Evolutionary conservation across 2,113 vertebrate species (phyloP), one percentile per base, ranked within the genome.

Genomic region (Lepus americanus): DNA sequence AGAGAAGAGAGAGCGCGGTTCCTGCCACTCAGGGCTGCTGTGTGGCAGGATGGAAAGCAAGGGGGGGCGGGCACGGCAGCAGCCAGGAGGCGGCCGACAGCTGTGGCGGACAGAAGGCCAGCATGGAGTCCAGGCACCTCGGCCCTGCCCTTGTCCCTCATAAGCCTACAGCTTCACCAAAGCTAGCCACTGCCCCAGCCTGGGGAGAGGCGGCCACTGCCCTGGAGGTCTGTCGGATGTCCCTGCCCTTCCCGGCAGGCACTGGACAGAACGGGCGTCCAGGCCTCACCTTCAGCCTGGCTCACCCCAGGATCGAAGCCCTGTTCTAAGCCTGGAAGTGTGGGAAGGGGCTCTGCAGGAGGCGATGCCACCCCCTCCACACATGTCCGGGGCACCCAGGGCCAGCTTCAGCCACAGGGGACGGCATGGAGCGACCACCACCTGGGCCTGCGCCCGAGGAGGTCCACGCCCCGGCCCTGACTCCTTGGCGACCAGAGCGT

Each of bases 391-490:
- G 80, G 3, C 6, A n/a, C 10, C 27, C 29, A 51, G 39, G 69
- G 63, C 33, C 49, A 39, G 81, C 53, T 69, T 59, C 0, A 2
- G 23, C 77, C 0, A 0, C 14, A 53, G 33, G 59, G 51, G 10
- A 55, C 0, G 0, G 63, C 4, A 0, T 1, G 17, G 14, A n/a
- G 6, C 1, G 67, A 36, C 33, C 0, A 1, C 4, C 22, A 22
- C 69, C 20, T 1, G 3, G 36, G 44, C 78, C 13, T 0, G 29
- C 10, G 20, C 14, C 1, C 0, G 0, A 49, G 1, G 27, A 44
- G 11, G 33, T 29, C 9, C 33, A 29, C 7, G 1, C 10, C 1
- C 44, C 9, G 4, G 63, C 1, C 25, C 25, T 10, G 55, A 27
- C 9, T 36, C 29, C 80, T 53, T 0, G 2, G 67, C 9, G 20